Percentiles rank a stretch among this genome's conserved stretches.
phyloP scores from a whole-genome alignment of 2,113 vertebrate genomes.

The Brachypteracias leptosomus region DNA sequence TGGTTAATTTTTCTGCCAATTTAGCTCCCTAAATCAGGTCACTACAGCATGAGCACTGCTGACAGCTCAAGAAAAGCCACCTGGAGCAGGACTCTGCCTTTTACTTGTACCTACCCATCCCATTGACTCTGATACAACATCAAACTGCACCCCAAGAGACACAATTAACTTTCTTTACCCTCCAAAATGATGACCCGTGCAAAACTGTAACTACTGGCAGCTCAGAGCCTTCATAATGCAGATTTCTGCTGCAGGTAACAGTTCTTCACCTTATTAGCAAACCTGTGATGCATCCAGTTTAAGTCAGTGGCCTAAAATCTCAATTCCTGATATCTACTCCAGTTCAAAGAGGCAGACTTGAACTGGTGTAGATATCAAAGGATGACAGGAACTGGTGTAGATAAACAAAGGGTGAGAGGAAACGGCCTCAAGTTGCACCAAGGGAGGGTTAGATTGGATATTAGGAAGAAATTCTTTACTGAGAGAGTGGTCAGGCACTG shows the following conservation, averaged over 20 bases:
- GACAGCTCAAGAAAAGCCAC: background rate
- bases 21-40: background rate
- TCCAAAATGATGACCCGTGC: background rate
- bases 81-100: background rate
- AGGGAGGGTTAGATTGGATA: too few species aligned
- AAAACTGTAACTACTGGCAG: background rate
- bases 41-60: background rate
- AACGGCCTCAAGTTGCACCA: too few species aligned
- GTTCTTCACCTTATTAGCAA: background rate
- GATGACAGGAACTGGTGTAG: too few species aligned
- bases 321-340: background rate
- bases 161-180: background rate
- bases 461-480: too few species aligned
- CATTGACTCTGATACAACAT: background rate
- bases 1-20: background rate
- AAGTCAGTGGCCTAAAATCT: background rate
- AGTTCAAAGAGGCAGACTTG: rapidly evolving
- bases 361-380: too few species aligned
- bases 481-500: too few species aligned
- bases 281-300: background rate
- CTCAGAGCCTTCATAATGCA: background rate
- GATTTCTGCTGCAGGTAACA: background rate
- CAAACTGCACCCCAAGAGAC: rapidly evolving
- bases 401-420: too few species aligned
- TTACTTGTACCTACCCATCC: rapidly evolving